Conservation (phyloP, 2,797 vertebrate species). For the Cygnus olor region DNA sequence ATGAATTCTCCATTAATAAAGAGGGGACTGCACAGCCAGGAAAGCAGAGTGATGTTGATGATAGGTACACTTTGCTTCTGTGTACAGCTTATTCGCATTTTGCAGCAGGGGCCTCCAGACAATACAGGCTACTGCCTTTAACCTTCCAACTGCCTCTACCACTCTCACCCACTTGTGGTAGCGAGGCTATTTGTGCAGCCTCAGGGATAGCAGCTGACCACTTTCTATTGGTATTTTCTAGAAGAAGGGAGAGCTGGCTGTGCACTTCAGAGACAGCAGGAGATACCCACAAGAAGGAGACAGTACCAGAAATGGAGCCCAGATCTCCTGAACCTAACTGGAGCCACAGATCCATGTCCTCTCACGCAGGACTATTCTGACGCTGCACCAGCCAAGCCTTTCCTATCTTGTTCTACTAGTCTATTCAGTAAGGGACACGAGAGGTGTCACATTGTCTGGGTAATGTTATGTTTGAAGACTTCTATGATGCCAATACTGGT, state of each 20-base stretch:
- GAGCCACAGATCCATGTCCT: neutral
- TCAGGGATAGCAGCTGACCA: neutral
- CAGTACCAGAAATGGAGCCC: fast-evolving
- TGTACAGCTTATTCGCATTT: fast-evolving
- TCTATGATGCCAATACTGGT: neutral
- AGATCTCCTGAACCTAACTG: neutral
- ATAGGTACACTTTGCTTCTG: fast-evolving
- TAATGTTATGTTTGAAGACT: neutral
- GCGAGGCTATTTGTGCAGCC: neutral
- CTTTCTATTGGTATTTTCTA: neutral
- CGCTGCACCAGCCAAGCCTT: neutral
- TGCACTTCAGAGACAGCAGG: neutral
- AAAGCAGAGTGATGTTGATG: neutral
- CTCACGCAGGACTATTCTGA: neutral
- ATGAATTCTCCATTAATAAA: neutral
- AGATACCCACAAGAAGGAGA: neutral
- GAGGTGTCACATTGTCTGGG: neutral
- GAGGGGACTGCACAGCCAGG: neutral
- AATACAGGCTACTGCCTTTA: neutral
- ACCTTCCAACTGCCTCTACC: neutral
- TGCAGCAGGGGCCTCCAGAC: neutral
- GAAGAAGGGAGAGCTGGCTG: neutral
- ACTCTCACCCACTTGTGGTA: neutral
- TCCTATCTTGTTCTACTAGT: neutral
- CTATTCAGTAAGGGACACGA: neutral